Evolutionary conservation across 2,888 invertebrate species (phyloP).

Genomic region (Nemurella pictetii): DNA sequence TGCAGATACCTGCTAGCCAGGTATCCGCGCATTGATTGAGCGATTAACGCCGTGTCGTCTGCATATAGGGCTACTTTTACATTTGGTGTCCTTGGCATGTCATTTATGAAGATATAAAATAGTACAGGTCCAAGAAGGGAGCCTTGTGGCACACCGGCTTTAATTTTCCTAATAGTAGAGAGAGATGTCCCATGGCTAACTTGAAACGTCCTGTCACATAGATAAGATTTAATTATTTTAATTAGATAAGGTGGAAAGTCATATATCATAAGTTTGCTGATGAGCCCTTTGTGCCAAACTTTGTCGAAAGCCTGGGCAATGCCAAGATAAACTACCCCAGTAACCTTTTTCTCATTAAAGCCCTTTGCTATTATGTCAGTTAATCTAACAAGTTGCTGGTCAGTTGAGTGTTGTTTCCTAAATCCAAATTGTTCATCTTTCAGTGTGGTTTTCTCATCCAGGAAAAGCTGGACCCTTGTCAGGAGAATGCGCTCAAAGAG

Average conservation of each 20-base stretch:
- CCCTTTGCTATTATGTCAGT: neutral
- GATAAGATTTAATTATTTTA: neutral
- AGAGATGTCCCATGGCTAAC: neutral
- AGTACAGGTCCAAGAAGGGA: slow-evolving; percentile 19
- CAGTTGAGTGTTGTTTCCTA: slow-evolving; percentile 3
- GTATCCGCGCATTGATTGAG: neutral
- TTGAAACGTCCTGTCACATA: neutral
- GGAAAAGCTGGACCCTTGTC: slow-evolving; percentile 26
- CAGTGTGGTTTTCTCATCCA: slow-evolving; percentile 36
- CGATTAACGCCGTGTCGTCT: slow-evolving; percentile 1
- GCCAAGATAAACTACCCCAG: slow-evolving; percentile 19
- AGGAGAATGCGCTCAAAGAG: neutral
- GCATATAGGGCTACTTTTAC: neutral
- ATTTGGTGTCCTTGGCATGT: neutral
- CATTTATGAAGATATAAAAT: slow-evolving; percentile 20
- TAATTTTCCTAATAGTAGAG: neutral
- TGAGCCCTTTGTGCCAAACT: slow-evolving; percentile 23
- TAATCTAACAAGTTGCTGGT: neutral
- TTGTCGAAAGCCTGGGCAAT: slow-evolving; percentile 20
- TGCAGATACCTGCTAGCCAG: neutral
- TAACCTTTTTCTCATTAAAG: neutral
- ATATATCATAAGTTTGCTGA: neutral
- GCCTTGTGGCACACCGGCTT: slow-evolving; percentile 21
- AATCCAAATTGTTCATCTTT: slow-evolving; percentile 27
- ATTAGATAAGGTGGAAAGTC: slow-evolving; percentile 2